These are phyloP conservation scores for Drosophila bunnanda DNA, from an alignment of 2,888 invertebrate genomes.

Conservation along the genomic window DNA sequence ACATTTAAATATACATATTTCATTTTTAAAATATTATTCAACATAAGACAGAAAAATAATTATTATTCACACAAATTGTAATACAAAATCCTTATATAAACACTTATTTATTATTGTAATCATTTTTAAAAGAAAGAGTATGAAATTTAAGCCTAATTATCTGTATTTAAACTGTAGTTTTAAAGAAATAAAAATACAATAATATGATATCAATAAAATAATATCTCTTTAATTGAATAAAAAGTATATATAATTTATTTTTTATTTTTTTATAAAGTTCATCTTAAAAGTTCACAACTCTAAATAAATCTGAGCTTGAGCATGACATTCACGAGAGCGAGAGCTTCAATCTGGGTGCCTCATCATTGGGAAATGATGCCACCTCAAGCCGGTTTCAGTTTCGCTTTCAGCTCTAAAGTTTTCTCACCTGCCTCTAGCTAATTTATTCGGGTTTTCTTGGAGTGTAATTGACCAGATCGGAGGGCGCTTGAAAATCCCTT, in stretches of 20 bases:
- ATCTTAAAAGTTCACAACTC: constrained; percentile 8
- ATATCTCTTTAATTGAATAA: not conserved
- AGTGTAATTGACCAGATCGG: constrained; percentile 42
- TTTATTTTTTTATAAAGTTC: not conserved
- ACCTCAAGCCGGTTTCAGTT: constrained; percentile 69
- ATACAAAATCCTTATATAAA: too few relatives aligned
- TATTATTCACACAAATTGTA: too few relatives aligned
- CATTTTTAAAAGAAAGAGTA: too few relatives aligned
- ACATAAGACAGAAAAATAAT: too few relatives aligned
- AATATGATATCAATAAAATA: not conserved
- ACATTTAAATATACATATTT: too few relatives aligned
- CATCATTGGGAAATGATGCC: constrained; percentile 64
- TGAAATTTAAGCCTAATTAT: too few relatives aligned
- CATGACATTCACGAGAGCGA: constrained; percentile 62
- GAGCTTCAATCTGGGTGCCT: constrained; percentile 46
- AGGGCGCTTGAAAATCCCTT: constrained; percentile 14
- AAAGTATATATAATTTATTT: not conserved
- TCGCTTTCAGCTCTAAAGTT: constrained; percentile 40
- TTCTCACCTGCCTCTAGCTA: constrained; percentile 34
- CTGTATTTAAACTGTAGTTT: not conserved
- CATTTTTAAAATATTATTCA: too few relatives aligned
- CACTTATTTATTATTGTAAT: too few relatives aligned
- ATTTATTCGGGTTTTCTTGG: constrained; percentile 40
- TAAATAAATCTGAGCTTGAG: constrained; percentile 63
- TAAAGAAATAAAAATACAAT: not conserved